Evolutionary conservation across 2,113 vertebrate genomes (phyloP), one percentile per base, ranked within the genome.

Genomic region (Lepus europaeus): DNA sequence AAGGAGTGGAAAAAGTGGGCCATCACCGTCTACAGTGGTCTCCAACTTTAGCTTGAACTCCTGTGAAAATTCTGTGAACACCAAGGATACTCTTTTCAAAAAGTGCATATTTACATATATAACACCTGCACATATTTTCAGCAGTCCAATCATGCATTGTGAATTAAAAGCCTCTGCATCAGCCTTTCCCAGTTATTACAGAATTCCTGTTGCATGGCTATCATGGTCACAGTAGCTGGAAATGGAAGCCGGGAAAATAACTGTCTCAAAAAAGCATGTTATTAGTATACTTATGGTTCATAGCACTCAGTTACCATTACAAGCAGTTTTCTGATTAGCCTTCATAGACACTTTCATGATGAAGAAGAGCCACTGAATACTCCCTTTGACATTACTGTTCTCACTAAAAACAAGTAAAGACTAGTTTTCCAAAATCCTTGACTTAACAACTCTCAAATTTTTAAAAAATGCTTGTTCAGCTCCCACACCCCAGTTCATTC

Each of bases 201-300:
- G 23, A 93, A 89, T 93, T 93, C 68, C 59, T 87, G 12, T 94
- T 93, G 20, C 76, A 45, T 93, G 53, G 20, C 31, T 94, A n/a
- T 96, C 70, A 84, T 95, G 61, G 45, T 94, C 79, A 93, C 17
- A 53, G 83, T 80, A 97, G 74, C 72, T 84, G 96, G 87, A 93
- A 95, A 96, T 91, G 83, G 87, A 90, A 95, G 36, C 64, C 49
- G 79, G 66, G 74, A 86, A 93, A 95, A 96, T 29, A 33, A 91
- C 63, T 93, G 36, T 95, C 72, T 89, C 68, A 80, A 89, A 78
- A 94, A 85, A 96, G 33, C 8, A 77, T 78, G 6, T 85, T 82
- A 82, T 96, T 95, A 76, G 13, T 72, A 66, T 89, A 87, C 68
- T 90, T 92, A 74, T 77, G 20, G 36, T 69, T 53, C 23, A 33